These are phyloP conservation scores for Helobdella robusta DNA, from an alignment of 2,888 invertebrate genomes.

Conservation along the genomic window DNA sequence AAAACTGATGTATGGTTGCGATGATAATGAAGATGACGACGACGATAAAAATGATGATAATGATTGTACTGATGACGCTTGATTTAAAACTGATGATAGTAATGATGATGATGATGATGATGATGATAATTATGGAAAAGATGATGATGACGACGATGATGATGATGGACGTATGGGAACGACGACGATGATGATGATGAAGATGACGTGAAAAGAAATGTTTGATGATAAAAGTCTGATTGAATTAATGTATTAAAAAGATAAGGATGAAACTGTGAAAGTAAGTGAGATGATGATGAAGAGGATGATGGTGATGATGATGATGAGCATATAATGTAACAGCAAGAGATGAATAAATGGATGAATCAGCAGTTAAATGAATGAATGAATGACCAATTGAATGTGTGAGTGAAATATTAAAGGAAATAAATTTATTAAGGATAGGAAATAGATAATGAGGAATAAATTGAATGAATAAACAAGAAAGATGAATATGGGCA, in stretches of 20 bases:
- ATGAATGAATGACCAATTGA: too few species aligned
- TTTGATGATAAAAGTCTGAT: background rate
- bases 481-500: too few species aligned
- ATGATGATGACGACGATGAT: slow-evolving; percentile 24
- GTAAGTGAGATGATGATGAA: slow-evolving; percentile 10
- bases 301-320: background rate
- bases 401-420: too few species aligned
- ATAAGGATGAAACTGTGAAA: background rate
- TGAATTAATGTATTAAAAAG: background rate
- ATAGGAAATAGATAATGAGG: too few species aligned
- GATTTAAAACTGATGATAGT: slow-evolving; percentile 41
- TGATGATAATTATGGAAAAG: slow-evolving; percentile 17
- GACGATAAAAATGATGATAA: slow-evolving; percentile 4
- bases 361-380: too few species aligned
- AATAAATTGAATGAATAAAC: too few species aligned
- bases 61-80: slow-evolving; percentile 41
- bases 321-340: too few species aligned
- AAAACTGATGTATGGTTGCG: too few species aligned
- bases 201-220: background rate
- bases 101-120: slow-evolving; percentile 62
- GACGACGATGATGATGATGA: slow-evolving; percentile 11
- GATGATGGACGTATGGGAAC: slow-evolving; percentile 11
- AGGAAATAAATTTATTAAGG: too few species aligned
- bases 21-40: slow-evolving; percentile 6
- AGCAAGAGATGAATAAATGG: too few species aligned